phyloP scores from a whole-genome alignment of 2,888 invertebrate species.

The Nowickia ferox region DNA sequence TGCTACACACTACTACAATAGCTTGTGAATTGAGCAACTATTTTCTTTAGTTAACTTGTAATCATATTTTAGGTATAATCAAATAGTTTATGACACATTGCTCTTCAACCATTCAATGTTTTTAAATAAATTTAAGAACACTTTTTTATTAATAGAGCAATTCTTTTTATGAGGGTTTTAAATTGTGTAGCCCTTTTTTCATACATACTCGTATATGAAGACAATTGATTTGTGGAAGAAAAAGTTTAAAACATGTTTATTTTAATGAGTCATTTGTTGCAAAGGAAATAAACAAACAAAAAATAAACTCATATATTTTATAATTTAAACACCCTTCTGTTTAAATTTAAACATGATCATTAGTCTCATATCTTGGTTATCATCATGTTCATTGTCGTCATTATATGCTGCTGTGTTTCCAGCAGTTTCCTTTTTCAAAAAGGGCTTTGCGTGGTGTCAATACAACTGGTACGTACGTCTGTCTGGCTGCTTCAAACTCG shows the following conservation, averaged over 20 bases:
- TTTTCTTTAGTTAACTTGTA: no score
- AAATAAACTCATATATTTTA: slow-evolving; percentile 16
- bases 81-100: no score
- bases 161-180: slow-evolving; percentile 10
- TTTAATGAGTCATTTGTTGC: slow-evolving; percentile 57
- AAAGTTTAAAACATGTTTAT: slow-evolving; percentile 23
- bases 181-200: slow-evolving; percentile 14
- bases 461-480: slow-evolving; percentile 1
- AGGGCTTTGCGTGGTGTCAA: slow-evolving; percentile 60
- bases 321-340: slow-evolving; percentile 42
- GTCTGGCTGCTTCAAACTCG: slow-evolving; percentile 20
- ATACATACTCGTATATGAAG: neutral
- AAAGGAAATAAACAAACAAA: slow-evolving; percentile 23
- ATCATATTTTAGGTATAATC: no score
- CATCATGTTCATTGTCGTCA: slow-evolving; percentile 10
- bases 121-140: neutral
- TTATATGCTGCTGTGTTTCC: neutral
- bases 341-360: slow-evolving; percentile 10
- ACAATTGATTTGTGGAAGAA: slow-evolving; percentile 54
- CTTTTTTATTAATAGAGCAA: slow-evolving; percentile 1
- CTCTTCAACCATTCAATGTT: neutral
- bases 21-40: no score
- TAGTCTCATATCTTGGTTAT: neutral
- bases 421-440: slow-evolving; percentile 6
- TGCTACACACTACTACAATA: no score